phyloP scores from a whole-genome alignment of 1,140 invertebrate genomes.

The Saccostrea cuccullata region DNA sequence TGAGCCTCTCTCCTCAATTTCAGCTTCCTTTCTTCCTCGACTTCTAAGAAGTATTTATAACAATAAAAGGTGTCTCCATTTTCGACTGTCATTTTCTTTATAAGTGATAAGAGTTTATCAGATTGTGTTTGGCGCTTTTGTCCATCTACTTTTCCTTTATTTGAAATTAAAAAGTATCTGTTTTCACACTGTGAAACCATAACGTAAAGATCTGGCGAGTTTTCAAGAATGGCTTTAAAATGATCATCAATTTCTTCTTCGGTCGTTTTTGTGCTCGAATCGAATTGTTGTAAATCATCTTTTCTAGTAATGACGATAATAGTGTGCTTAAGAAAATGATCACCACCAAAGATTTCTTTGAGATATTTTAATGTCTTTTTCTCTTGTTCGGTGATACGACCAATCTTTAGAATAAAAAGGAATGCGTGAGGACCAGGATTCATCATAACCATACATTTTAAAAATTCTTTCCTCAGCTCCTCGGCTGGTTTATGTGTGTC shows the following conservation, averaged over 20 bases:
- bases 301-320: constrained; percentile 47
- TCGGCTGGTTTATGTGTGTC: constrained; percentile 44
- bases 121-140: neutral
- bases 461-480: constrained; percentile 41
- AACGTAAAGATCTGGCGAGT: neutral
- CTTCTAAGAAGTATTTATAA: constrained; percentile 6
- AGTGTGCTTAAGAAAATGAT: constrained; percentile 37
- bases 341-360: constrained; percentile 34
- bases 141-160: neutral
- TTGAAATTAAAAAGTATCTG: neutral
- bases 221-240: neutral
- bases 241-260: neutral
- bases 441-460: constrained; percentile 53
- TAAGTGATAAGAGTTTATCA: neutral
- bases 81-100: neutral
- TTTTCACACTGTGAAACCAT: neutral
- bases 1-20: neutral
- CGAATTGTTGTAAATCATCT: constrained; percentile 24
- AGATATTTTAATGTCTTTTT: constrained; percentile 10
- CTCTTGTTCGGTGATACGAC: constrained; percentile 54
- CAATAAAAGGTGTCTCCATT: neutral
- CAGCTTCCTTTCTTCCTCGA: neutral
- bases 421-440: constrained; percentile 58
- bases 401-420: constrained; percentile 43
- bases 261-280: neutral